Conservation (phyloP, 2,888 invertebrate genomes). For the Conistra vaccinii region DNA sequence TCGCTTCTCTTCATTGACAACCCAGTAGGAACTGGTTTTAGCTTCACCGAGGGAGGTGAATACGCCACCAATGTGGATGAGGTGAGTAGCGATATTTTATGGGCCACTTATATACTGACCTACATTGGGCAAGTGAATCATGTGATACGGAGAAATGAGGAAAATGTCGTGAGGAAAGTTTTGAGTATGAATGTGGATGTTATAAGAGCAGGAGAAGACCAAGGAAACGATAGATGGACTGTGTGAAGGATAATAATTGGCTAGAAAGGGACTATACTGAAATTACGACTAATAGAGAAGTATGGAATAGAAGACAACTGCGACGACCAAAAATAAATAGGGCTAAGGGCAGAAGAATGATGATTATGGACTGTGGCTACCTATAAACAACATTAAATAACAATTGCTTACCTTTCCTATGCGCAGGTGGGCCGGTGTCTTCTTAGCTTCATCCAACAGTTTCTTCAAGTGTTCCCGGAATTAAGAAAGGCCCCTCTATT, state of each 20-base stretch:
- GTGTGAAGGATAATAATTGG: neutral
- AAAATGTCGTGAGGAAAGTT: neutral
- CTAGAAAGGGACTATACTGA: neutral
- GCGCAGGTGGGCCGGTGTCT: slow-evolving; percentile 21
- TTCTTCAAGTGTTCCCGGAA: slow-evolving; percentile 89
- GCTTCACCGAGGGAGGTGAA: slow-evolving; percentile 16
- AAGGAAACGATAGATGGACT: neutral
- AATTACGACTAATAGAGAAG: neutral
- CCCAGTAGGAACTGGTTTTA: slow-evolving; percentile 87
- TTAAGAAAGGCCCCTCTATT: slow-evolving; percentile 87
- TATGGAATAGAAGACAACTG: neutral
- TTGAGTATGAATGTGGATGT: neutral
- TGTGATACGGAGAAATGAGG: neutral
- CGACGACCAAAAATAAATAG: neutral
- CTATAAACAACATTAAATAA: neutral
- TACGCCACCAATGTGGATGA: neutral
- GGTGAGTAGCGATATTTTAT: neutral
- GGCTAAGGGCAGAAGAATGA: neutral
- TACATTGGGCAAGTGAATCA: neutral
- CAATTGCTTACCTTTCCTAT: neutral
- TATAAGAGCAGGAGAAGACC: neutral
- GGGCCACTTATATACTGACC: neutral
- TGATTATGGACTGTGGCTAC: neutral
- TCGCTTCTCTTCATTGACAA: slow-evolving; percentile 90
- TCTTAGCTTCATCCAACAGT: slow-evolving; percentile 78